Evolutionary conservation across 2,113 vertebrate species (phyloP).

Genomic region (Festucalex cinctus): DNA sequence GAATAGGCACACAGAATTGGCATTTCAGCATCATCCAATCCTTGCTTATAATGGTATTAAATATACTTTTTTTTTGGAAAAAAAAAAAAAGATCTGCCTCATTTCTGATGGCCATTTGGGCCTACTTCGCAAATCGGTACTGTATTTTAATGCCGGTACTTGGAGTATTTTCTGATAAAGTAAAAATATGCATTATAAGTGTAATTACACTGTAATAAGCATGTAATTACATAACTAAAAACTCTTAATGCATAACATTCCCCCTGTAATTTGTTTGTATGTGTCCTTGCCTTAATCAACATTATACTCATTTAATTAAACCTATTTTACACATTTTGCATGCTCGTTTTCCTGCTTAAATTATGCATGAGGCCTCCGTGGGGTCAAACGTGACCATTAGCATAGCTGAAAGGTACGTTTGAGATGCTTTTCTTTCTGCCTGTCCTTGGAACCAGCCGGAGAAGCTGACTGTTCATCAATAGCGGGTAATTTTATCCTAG

Average conservation of each 20-base stretch:
- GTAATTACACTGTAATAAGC: no score
- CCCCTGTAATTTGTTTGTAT: constrained; percentile 1
- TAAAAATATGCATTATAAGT: no score
- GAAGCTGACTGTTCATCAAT: constrained; percentile 74
- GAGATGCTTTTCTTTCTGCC: constrained; percentile 49
- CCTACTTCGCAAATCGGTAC: no score
- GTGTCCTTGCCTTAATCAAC: constrained; percentile 55
- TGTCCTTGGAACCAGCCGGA: constrained; percentile 69
- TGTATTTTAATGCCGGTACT: no score
- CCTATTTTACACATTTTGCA: constrained; percentile 67
- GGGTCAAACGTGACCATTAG: constrained; percentile 73
- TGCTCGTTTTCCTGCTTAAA: constrained; percentile 67
- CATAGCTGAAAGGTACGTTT: constrained; percentile 72
- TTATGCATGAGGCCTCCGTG: constrained; percentile 74
- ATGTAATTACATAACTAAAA: no score
- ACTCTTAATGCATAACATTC: background rate
- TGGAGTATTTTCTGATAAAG: no score
- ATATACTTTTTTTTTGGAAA: no score
- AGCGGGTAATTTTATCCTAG: constrained; percentile 72
- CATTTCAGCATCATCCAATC: no score
- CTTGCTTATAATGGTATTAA: no score
- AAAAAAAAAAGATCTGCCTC: no score
- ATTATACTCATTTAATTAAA: constrained; percentile 60
- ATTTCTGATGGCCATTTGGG: no score
- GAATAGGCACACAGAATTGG: no score